Evolutionary conservation across 2,888 invertebrate species (phyloP).

Genomic region (Anagyrus pseudococci): DNA sequence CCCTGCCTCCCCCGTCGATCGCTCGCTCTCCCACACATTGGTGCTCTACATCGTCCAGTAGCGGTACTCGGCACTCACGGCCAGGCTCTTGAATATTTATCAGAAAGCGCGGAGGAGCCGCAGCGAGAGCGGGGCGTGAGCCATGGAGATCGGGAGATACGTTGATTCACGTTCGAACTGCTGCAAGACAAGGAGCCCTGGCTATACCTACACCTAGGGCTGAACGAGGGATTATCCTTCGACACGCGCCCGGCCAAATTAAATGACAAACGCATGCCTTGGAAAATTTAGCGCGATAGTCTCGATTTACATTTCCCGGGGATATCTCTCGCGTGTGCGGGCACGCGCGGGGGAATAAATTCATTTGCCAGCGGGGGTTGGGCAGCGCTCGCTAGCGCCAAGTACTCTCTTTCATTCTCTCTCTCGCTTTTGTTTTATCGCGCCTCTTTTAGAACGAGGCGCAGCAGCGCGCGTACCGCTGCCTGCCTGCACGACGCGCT

Average conservation of each 20-base stretch:
- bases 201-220: background rate
- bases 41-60: conserved; percentile 3
- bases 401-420: conserved; percentile 19
- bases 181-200: background rate
- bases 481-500: background rate
- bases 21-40: background rate
- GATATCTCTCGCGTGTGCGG: too few relatives aligned
- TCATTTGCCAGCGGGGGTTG: conserved; percentile 1
- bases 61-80: background rate
- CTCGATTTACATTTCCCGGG: conserved; percentile 24
- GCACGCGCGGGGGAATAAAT: conserved; percentile 14
- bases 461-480: background rate
- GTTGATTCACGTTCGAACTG: conserved; percentile 24
- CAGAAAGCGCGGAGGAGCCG: conserved; percentile 12
- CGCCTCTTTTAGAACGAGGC: too few relatives aligned
- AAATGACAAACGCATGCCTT: conserved; percentile 27
- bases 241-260: conserved; percentile 18
- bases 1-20: background rate
- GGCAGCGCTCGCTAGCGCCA: conserved; percentile 7
- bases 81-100: conserved; percentile 28
- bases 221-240: conserved; percentile 2
- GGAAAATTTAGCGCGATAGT: conserved; percentile 29
- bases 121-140: background rate
- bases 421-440: background rate
- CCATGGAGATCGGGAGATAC: conserved; percentile 13